These are phyloP conservation scores for Silurus meridionalis DNA, from an alignment of 2,113 vertebrate genomes.

Conservation along the genomic window DNA sequence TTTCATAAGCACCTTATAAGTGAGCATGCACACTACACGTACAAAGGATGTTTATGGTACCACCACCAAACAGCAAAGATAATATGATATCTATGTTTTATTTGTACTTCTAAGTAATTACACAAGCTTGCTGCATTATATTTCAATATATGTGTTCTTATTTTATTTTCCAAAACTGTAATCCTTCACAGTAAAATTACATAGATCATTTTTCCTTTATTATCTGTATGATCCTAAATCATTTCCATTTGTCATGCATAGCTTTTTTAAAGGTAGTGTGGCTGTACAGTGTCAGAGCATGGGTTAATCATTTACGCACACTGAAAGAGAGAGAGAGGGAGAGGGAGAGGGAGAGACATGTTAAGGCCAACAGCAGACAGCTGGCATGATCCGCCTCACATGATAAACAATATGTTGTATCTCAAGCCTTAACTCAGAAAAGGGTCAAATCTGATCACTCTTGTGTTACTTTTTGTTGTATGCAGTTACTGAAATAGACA, in stretches of 20 bases:
- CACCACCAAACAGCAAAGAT: not conserved
- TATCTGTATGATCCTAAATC: not conserved
- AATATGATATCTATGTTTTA: not conserved
- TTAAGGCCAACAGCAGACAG: not conserved
- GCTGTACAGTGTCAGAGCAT: not conserved
- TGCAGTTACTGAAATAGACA: not conserved
- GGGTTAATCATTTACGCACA: not conserved
- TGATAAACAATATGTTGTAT: slow-evolving; percentile 3
- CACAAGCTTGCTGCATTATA: not conserved
- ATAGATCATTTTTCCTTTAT: not conserved
- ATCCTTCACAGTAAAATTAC: not conserved
- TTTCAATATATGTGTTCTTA: not conserved
- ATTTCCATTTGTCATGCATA: not conserved
- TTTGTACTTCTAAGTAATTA: not conserved
- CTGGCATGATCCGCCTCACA: slow-evolving; percentile 3
- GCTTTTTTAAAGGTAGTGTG: not conserved
- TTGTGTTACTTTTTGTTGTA: not conserved
- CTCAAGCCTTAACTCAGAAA: not conserved
- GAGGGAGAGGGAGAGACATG: not conserved
- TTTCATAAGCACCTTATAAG: too few species aligned
- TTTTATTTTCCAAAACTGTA: not conserved
- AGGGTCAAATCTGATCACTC: not conserved
- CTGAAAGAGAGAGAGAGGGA: not conserved
- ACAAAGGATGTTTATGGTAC: not conserved
- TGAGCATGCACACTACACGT: not conserved